Base-by-base conservation (phyloP, 1,140 invertebrate species). In the Lordiphosa clarofinis region DNA sequence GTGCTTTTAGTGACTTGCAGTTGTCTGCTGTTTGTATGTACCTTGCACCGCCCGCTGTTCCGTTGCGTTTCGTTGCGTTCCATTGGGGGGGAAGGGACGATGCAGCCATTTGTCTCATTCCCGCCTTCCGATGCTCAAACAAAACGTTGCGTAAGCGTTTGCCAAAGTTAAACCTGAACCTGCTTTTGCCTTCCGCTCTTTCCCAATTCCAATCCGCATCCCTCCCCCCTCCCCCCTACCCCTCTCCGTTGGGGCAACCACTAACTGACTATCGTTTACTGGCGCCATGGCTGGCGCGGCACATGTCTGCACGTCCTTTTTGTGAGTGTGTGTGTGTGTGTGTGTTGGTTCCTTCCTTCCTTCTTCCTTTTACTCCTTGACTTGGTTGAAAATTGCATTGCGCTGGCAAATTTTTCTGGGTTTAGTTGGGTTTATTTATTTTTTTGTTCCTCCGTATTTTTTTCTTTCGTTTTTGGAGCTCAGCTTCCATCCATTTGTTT, bases 121-220 rank as follows among this genome's bases (percentile, higher is more conserved):
- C 53, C 40, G 43, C 46, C 56, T 37, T 44, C 46, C 55, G n/a
- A n/a, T n/a, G 52, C 47, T 72, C 72, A 75, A 73, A 71, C 71
- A 79, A 71, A 75, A 63, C 75, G 71, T 75, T 79, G 75, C 76
- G 75, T 79, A 79, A 79, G 75, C 74, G 60, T 73, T 79, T 70
- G 75, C 65, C 65, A 74, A 79, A 74, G 66, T 75, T 71, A 67
- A 71, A 82, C 60, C 37, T 15, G 57, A 46, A 39, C 31, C 36
- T 37, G 21, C n/a, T 33, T 24, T 21, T n/a, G 44, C 24, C 53
- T 38, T 15, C 47, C 47, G 37, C 28, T 40, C 54, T 40, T 47
- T 39, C 37, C 46, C 31, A 31, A 31, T 31, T 31, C 28, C 6
- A 31, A 31, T 31, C 28, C 28, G 3, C 7, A 31, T 31, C 3